These are phyloP conservation scores for Rhopalosiphum nymphaeae DNA, from an alignment of 2,888 invertebrate species.

Conservation along the genomic window DNA sequence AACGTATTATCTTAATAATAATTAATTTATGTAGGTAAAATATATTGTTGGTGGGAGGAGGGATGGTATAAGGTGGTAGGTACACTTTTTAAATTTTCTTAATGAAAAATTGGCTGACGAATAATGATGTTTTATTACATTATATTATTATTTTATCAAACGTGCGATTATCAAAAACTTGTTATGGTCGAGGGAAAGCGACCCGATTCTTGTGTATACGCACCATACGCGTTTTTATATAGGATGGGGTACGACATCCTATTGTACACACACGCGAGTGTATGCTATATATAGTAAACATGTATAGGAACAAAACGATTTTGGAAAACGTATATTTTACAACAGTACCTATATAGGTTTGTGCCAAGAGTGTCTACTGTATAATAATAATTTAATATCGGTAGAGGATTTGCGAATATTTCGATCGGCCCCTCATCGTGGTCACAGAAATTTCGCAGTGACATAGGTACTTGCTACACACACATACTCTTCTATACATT, in stretches of 20 bases:
- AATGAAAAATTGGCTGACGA: background rate
- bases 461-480: background rate
- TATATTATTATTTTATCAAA: background rate
- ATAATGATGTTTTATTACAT: background rate
- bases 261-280: background rate
- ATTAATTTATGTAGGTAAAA: background rate
- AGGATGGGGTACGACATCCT: background rate
- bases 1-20: background rate
- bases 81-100: background rate
- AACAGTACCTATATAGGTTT: background rate
- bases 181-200: slow-evolving; percentile 15
- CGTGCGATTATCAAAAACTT: background rate
- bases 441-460: background rate
- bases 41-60: background rate
- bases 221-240: background rate
- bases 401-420: background rate
- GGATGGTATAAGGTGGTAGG: background rate
- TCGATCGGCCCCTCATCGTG: background rate
- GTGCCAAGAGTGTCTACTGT: background rate
- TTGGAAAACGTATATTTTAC: background rate
- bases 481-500: background rate
- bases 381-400: background rate
- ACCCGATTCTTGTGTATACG: slow-evolving; percentile 23
- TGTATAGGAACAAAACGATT: background rate
- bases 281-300: background rate